Evolutionary conservation across 2,113 vertebrate genomes (phyloP), one percentile per base, ranked within the genome.

Genomic region (Paracanthobrama guichenoti): DNA sequence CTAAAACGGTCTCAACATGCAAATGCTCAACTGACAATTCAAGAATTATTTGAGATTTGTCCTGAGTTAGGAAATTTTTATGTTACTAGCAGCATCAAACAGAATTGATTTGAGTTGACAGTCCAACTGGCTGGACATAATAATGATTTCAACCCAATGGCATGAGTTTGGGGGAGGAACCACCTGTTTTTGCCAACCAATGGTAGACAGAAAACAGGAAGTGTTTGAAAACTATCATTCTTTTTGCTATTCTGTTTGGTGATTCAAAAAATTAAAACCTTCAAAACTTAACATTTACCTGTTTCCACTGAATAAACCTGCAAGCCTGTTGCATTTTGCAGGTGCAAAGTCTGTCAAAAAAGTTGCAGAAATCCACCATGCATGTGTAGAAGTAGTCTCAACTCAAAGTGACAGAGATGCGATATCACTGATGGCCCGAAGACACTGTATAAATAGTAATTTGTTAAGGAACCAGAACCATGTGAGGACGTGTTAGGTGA

Each of bases 401-500:
- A 67, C 24, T 39, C 6, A 39, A 77, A 39, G 22, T 57, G 22
- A 82, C 20, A 3, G 66, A 48, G 50, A 82, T 2, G 84, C 59
- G 60, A 88, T 88, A 74, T 77, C 39, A 67, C 62, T 39, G 57
- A 86, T 76, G 31, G 72, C 35, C 74, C 39, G 53, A 35, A 73
- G n/a, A 26, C 22, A 1, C 60, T 3, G 85, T 91, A 93, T 91
- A 91, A 91, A 92, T 92, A 93, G 87, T 83, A 9, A 12, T 48
- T 88, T 20, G 46, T 73, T 87, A 88, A 88, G 74, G 67, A 90
- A 90, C 81, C 78, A 22, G 73, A 81, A 88, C 90, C 91, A 92
- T 83, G 88, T 86, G 89, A 93, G 88, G 88, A 92, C 87, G 88
- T 91, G 90, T 86, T 86, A 90, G 89, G 88, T 86, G 90, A 91